These are phyloP conservation scores for Bettongia penicillata DNA, from an alignment of 2,113 vertebrate species.

Conservation along the genomic window DNA sequence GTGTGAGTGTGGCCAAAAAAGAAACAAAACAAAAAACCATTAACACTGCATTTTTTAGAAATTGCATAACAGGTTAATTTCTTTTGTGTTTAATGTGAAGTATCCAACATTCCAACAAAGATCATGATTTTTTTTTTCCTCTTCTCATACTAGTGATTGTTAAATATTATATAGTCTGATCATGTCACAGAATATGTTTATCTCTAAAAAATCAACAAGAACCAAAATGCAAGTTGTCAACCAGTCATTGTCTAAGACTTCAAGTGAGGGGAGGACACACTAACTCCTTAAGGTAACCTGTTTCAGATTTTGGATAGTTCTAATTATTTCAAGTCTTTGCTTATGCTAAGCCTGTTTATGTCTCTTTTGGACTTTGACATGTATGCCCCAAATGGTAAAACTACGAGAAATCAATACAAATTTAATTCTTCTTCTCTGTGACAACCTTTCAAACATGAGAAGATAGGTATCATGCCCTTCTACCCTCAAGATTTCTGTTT, in stretches of 20 bases:
- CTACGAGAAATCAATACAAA: not conserved
- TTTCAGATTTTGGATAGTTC: not conserved
- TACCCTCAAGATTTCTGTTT: not conserved
- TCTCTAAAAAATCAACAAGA: not conserved
- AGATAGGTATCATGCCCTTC: not conserved
- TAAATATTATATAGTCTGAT: not conserved
- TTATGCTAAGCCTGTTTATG: not conserved
- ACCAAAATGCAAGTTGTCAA: not conserved
- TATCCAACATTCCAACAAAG: not conserved
- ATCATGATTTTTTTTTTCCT: not conserved
- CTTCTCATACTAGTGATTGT: too few relatives aligned
- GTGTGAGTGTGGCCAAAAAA: too few relatives aligned
- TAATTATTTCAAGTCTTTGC: not conserved
- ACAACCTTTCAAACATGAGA: not conserved
- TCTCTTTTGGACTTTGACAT: not conserved
- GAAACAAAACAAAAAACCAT: not conserved
- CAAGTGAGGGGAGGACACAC: too few relatives aligned
- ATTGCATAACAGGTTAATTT: too few relatives aligned
- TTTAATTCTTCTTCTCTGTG: not conserved
- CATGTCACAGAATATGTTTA: not conserved
- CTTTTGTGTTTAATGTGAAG: not conserved
- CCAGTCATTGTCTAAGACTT: not conserved
- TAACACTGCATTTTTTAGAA: not conserved
- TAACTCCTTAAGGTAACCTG: too few relatives aligned
- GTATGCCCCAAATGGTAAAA: not conserved